Percentiles rank a stretch among this genome's conserved stretches.
Conservation (phyloP, 2,888 invertebrate genomes). For the Antheraea assamensis region DNA sequence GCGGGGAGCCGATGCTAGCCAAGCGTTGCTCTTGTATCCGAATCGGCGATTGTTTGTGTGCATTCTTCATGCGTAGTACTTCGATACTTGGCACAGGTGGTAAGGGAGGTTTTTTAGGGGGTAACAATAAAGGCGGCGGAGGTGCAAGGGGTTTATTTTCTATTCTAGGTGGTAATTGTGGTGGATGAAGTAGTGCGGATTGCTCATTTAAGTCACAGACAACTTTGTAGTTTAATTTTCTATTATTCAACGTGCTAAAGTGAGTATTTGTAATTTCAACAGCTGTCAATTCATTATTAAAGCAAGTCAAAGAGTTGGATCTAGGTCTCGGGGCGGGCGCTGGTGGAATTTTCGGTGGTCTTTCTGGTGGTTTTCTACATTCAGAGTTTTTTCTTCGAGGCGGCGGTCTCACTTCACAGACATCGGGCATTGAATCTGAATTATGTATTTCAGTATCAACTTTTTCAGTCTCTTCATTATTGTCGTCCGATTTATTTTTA, state of each 20-base stretch:
- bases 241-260: constrained; percentile 73
- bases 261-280: constrained; percentile 72
- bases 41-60: constrained; percentile 68
- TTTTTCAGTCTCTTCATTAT: constrained; percentile 68
- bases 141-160: constrained; percentile 67
- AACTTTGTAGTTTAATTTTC: constrained; percentile 72
- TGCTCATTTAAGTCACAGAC: constrained; percentile 75
- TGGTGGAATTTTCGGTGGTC: constrained; percentile 84
- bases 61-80: constrained; percentile 81
- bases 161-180: constrained; percentile 79
- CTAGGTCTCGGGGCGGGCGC: constrained; percentile 79
- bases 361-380: constrained; percentile 83
- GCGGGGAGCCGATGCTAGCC: constrained; percentile 85
- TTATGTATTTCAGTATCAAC: constrained; percentile 62
- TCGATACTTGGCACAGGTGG: constrained; percentile 87
- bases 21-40: constrained; percentile 77
- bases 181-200: constrained; percentile 63
- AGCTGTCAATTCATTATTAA: constrained; percentile 68
- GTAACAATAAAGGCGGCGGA: constrained; percentile 80
- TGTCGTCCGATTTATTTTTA: constrained; percentile 79
- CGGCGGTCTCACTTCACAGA: constrained; percentile 83
- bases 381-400: constrained; percentile 83
- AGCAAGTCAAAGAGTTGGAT: constrained; percentile 80
- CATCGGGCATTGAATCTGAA: constrained; percentile 72
- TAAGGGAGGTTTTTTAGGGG: constrained; percentile 88